Percentiles rank a stretch among this genome's conserved stretches.
Conservation (phyloP, 2,113 vertebrate species). For the Sitta europaea region DNA sequence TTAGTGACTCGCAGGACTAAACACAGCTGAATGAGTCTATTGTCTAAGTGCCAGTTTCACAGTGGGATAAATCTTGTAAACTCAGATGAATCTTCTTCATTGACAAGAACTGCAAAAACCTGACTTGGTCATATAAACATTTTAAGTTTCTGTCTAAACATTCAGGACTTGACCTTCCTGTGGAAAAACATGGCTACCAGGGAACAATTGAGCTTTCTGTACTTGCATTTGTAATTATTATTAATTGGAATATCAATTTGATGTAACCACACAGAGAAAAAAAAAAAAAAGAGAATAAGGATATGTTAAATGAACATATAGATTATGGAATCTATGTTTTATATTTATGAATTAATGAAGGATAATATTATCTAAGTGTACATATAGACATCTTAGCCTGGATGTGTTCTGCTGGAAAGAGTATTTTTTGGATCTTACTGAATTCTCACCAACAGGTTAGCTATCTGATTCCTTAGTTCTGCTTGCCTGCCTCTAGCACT, state of each 20-base stretch:
- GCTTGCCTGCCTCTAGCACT: not conserved
- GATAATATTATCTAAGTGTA: not conserved
- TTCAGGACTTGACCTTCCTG: not conserved
- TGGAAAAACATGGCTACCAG: not conserved
- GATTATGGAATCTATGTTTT: not conserved
- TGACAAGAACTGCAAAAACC: not conserved
- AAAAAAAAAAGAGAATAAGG: not conserved
- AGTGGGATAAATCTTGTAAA: slow-evolving; percentile 5
- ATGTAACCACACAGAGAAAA: not conserved
- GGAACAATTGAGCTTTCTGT: not conserved
- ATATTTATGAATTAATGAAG: not conserved
- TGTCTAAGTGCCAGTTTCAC: slow-evolving; percentile 3
- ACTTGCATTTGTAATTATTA: not conserved
- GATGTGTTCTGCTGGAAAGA: not conserved
- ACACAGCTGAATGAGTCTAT: not conserved
- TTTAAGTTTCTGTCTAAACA: slow-evolving; percentile 15
- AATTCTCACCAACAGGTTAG: not conserved
- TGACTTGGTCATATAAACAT: slow-evolving; percentile 13
- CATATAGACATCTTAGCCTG: not conserved
- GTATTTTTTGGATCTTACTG: not conserved
- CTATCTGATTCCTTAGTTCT: not conserved
- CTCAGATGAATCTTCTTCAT: slow-evolving; percentile 24
- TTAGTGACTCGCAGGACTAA: not conserved
- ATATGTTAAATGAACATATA: not conserved
- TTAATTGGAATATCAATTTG: not conserved